Conservation (phyloP, 2,797 vertebrate genomes). For the Monodelphis domestica region DNA sequence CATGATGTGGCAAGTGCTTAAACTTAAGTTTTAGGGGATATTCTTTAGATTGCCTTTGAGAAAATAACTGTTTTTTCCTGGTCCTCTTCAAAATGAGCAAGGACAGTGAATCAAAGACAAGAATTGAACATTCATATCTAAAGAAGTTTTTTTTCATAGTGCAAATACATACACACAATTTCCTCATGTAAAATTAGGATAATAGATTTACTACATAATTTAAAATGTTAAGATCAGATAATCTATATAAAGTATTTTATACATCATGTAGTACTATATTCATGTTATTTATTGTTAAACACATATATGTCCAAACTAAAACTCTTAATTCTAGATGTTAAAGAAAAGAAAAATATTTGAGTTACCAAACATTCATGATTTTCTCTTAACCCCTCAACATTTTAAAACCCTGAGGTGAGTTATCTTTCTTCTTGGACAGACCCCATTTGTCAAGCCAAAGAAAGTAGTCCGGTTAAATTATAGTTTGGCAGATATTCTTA, state of each 20-base stretch:
- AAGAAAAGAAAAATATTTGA: background rate
- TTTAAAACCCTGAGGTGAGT: conserved; percentile 21
- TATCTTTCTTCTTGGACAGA: conserved; percentile 4
- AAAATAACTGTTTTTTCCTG: background rate
- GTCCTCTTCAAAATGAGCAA: background rate
- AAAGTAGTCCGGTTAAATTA: background rate
- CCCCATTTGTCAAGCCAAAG: conserved; percentile 4
- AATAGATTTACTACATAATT: background rate
- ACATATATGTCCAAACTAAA: no score
- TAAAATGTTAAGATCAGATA: background rate
- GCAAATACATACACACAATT: background rate
- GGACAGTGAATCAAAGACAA: background rate
- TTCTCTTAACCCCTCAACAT: conserved; percentile 12
- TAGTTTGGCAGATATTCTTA: conserved; percentile 10
- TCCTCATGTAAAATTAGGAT: background rate
- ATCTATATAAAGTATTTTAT: no score
- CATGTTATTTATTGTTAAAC: no score
- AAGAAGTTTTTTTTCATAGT: background rate
- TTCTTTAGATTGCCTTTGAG: no score
- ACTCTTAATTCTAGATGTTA: background rate
- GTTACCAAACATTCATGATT: background rate
- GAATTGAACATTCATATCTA: background rate
- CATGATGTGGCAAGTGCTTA: conserved; percentile 29
- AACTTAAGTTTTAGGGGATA: conserved; percentile 32
- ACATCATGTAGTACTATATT: no score